Evolutionary conservation across 2,888 invertebrate species (phyloP).

Genomic region (Cecidostiba fungosa): DNA sequence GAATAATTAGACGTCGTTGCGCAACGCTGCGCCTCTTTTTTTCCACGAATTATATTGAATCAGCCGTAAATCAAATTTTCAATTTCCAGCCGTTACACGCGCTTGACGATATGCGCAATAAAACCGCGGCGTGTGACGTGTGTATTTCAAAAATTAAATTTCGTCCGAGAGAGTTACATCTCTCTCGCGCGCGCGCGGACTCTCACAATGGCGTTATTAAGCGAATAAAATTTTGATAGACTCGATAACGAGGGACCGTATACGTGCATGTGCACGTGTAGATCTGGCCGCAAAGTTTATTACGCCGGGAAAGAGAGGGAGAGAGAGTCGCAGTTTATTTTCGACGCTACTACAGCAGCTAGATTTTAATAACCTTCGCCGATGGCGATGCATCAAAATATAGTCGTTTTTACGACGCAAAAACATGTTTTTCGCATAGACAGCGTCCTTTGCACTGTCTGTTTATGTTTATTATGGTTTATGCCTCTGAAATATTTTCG

Average conservation of each 20-base stretch:
- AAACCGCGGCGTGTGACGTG: neutral
- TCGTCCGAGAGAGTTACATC: neutral
- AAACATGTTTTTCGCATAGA: slow-evolving; percentile 62
- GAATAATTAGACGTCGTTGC: slow-evolving; percentile 11
- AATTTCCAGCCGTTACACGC: neutral
- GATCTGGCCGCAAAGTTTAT: slow-evolving; percentile 11
- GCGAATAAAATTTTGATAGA: slow-evolving; percentile 46
- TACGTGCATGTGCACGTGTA: neutral
- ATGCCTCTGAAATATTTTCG: too few species aligned
- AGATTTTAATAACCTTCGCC: slow-evolving; percentile 59
- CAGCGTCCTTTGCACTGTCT: neutral
- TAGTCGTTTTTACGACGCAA: slow-evolving; percentile 57
- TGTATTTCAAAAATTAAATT: neutral
- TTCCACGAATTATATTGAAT: neutral
- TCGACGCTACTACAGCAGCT: slow-evolving; percentile 18
- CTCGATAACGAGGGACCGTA: slow-evolving; percentile 51
- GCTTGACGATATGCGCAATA: neutral
- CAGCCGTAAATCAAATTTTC: neutral
- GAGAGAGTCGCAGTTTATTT: slow-evolving; percentile 34
- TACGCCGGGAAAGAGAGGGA: neutral
- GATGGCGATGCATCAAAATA: slow-evolving; percentile 49
- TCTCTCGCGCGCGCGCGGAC: neutral
- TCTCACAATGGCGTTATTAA: slow-evolving; percentile 26
- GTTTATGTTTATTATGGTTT: too few species aligned
- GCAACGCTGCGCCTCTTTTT: neutral